A percentile compares a stretch with the other conserved stretches of the same genome.
Evolutionary conservation across 2,797 vertebrate species (phyloP).

Genomic region (Spinus pinus): DNA sequence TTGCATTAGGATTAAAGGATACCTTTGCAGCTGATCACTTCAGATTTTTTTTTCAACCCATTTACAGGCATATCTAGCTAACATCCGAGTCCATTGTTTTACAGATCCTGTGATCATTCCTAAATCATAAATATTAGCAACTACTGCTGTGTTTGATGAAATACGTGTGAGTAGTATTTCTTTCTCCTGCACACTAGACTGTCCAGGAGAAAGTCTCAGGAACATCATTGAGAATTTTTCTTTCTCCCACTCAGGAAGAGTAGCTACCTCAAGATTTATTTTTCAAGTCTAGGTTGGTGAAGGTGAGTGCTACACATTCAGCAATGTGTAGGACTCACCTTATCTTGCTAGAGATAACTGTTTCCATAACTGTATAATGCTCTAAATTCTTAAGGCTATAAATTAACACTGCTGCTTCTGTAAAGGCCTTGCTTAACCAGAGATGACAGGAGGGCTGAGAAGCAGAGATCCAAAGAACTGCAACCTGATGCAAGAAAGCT

Average conservation of each 20-base stretch:
- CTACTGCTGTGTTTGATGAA: neutral
- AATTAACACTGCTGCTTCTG: neutral
- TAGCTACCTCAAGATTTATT: neutral
- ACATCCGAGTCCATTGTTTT: neutral
- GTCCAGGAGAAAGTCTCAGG: neutral
- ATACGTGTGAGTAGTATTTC: neutral
- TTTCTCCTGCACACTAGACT: neutral
- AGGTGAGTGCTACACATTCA: neutral
- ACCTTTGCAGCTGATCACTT: neutral
- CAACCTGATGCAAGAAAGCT: neutral
- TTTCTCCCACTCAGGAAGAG: neutral
- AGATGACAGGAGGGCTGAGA: neutral
- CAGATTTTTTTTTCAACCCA: neutral
- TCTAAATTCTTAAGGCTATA: neutral
- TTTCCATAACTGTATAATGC: neutral
- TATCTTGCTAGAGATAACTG: neutral
- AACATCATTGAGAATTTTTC: neutral
- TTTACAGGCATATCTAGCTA: neutral
- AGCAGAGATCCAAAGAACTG: neutral
- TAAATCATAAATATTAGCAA: neutral
- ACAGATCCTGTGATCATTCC: neutral
- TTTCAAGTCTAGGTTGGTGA: neutral
- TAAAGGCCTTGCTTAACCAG: neutral
- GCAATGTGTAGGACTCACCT: neutral
- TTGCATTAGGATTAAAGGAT: neutral